These are phyloP conservation scores for Drepana arcuata DNA, from an alignment of 1,140 invertebrate genomes.

Conservation along the genomic window DNA sequence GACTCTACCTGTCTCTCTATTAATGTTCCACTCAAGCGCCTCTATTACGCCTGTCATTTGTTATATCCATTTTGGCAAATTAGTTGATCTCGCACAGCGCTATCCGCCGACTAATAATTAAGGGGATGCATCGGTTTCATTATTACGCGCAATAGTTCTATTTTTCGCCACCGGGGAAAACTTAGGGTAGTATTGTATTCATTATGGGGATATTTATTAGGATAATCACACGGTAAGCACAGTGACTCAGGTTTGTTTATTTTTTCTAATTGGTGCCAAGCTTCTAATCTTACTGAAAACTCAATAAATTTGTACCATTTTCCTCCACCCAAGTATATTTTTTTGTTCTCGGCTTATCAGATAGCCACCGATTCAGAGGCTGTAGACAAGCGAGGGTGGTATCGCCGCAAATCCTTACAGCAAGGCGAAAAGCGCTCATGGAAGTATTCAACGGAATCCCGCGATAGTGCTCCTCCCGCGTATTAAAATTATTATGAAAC, in stretches of 20 bases:
- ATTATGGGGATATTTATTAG: no score
- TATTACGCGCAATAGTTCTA: no score
- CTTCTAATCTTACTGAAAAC: no score
- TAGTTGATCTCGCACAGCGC: conserved; percentile 47
- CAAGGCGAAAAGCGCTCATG: conserved; percentile 41
- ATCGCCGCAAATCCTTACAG: conserved; percentile 15
- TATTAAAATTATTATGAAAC: conserved; percentile 71
- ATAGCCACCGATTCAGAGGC: no score
- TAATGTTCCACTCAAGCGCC: conserved; percentile 64
- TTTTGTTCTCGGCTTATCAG: no score
- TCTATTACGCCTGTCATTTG: conserved; percentile 67
- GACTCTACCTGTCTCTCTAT: conserved; percentile 58
- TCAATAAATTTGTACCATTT: no score
- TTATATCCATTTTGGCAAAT: conserved; percentile 69
- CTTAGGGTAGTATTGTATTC: no score
- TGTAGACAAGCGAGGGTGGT: conserved; percentile 47
- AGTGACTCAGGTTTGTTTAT: no score
- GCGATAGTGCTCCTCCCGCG: conserved; percentile 13
- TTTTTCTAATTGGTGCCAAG: no score
- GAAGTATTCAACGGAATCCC: conserved; percentile 41
- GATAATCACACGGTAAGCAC: no score
- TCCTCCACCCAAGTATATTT: no score
- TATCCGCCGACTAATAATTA: conserved; percentile 12
- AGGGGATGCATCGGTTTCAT: background rate
- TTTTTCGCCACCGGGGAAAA: no score